Evolutionary conservation across 2,888 invertebrate genomes (phyloP), one percentile per base, ranked within the genome.

Genomic region (Meganola albula): DNA sequence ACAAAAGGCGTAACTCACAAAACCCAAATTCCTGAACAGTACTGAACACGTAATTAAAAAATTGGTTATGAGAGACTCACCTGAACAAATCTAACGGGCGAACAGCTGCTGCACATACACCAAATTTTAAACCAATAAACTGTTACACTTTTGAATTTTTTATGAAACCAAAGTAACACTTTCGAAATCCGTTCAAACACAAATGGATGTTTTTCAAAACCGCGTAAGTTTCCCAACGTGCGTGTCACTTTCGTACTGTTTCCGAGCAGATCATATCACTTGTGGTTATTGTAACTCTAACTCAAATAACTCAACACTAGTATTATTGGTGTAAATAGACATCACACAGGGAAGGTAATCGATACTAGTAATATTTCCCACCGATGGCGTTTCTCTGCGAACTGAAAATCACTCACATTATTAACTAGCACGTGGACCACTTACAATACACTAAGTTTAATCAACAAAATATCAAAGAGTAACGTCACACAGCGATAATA

Each of bases 261-360:
- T 63, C 68, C 64, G 61, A 65, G 58, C 63, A 60, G 67, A 79
- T 80, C 77, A 72, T 63, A 75, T 74, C 75, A 76, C 76, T 78
- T 83, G 84, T 74, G 84, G 84, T 84, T 74, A 67, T 65, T 69
- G 80, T 80, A 80, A 82, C 62, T 74, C 73, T 68, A 79, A 76
- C 58, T 58, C 39, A 41, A 48, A 54, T 48, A 57, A 65, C 76
- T 73, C 67, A 66, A 67, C 78, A 77, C 78, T 76, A 57, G 63
- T 67, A 63, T 52, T 53, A 50, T 68, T 66, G 58, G 63, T 66
- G 66, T 64, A 68, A 73, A 74, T 63, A 66, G 68, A 70, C 72
- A 76, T 75, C 69, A 70, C 77, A 79, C 65, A 66, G 70, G 78
- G 74, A 77, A 80, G 73, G 78, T 76, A 80, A 80, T 69, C 50